phyloP scores from a whole-genome alignment of 2,797 vertebrate species.

The Capromys pilorides region DNA sequence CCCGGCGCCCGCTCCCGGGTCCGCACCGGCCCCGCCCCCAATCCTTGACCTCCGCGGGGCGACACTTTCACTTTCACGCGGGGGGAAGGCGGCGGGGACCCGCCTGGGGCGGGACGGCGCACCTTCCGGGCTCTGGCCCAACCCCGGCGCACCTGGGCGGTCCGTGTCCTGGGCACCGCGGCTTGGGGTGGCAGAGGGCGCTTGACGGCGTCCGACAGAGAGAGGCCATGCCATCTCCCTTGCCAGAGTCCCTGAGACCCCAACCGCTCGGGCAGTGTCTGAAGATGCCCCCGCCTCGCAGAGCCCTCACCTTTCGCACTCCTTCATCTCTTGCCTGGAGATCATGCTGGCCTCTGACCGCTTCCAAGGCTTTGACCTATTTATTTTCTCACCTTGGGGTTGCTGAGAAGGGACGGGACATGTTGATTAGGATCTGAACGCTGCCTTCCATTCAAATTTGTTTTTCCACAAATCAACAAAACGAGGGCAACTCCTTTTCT shows the following conservation, averaged over 20 bases:
- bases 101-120: background rate
- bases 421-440: background rate
- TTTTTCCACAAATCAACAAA: background rate
- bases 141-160: conserved; percentile 75
- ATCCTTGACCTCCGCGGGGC: conserved; percentile 38
- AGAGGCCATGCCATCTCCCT: background rate
- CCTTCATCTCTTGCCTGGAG: background rate
- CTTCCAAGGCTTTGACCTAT: background rate
- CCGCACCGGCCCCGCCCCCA: conserved; percentile 72
- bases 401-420: background rate
- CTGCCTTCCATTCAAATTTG: background rate
- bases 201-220: background rate
- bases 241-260: background rate
- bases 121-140: conserved; percentile 30
- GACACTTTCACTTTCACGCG: conserved; percentile 80
- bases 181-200: background rate
- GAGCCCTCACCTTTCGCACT: background rate
- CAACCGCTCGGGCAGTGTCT: too few species aligned
- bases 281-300: background rate
- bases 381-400: background rate
- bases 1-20: conserved; percentile 59
- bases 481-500: background rate
- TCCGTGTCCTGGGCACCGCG: background rate
- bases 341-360: background rate
- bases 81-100: conserved; percentile 19